Conservation (phyloP, 1,140 invertebrate species). For the Drosophila orena region DNA sequence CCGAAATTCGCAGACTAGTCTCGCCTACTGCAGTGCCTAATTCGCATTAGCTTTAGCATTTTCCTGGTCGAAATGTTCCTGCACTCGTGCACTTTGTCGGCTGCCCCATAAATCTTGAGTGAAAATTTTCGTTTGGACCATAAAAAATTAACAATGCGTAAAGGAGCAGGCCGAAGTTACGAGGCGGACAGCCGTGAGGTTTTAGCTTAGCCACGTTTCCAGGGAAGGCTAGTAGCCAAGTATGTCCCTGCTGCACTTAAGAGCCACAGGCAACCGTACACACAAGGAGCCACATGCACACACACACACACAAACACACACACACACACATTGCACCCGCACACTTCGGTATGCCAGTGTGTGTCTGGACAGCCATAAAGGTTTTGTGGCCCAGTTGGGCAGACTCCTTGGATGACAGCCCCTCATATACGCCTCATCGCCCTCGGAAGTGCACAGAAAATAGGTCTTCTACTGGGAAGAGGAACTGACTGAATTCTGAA, state of each 20-base stretch:
- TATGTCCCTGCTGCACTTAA: slow-evolving; percentile 61
- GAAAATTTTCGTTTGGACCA: slow-evolving; percentile 56
- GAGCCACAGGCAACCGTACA: slow-evolving; percentile 8
- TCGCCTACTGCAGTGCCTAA: not conserved
- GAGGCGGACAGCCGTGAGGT: slow-evolving; percentile 32
- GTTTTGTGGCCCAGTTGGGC: slow-evolving; percentile 41
- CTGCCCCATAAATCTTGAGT: slow-evolving; percentile 48
- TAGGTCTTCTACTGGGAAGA: too few relatives aligned
- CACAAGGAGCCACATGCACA: not conserved
- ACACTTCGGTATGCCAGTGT: slow-evolving; percentile 20
- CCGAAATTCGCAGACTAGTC: not conserved
- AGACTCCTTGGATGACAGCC: slow-evolving; percentile 14
- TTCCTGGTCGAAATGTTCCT: not conserved
- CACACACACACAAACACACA: not conserved
- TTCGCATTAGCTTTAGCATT: slow-evolving; percentile 5
- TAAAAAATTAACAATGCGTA: slow-evolving; percentile 72
- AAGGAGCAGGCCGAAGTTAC: slow-evolving; percentile 32
- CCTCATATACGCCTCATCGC: slow-evolving; percentile 17
- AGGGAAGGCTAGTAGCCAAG: slow-evolving; percentile 28
- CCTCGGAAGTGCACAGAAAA: slow-evolving; percentile 9
- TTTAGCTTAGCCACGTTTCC: slow-evolving; percentile 21
- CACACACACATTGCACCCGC: slow-evolving; percentile 10
- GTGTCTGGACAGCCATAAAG: slow-evolving; percentile 22
- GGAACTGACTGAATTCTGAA: too few relatives aligned
- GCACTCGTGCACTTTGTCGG: slow-evolving; percentile 35